phyloP scores from a whole-genome alignment of 2,113 vertebrate genomes.

The Rhinolophus sinicus region DNA sequence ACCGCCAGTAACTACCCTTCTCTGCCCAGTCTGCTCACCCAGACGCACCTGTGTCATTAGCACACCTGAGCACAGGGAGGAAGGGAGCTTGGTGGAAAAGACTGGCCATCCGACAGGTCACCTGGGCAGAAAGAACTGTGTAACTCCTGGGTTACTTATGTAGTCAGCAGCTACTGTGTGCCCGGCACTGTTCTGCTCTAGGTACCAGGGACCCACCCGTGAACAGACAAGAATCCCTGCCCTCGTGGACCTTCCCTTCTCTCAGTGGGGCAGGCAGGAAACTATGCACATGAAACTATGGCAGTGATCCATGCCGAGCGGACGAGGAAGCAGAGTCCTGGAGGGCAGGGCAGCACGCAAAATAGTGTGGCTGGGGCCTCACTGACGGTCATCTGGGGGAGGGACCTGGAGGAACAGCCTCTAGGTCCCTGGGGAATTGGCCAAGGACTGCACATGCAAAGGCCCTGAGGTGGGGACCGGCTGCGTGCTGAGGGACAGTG shows the following conservation, averaged over 20 bases:
- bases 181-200: neutral
- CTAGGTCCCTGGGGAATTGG: neutral
- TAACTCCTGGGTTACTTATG: too few species aligned
- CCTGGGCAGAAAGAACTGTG: too few species aligned
- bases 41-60: neutral
- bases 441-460: too few species aligned
- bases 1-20: neutral
- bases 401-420: too few species aligned
- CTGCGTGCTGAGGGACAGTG: neutral
- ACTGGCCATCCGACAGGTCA: too few species aligned
- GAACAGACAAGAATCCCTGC: neutral
- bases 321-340: too few species aligned
- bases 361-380: neutral
- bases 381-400: too few species aligned
- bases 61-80: neutral
- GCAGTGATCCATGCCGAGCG: too few species aligned
- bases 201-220: neutral
- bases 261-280: neutral
- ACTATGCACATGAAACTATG: fast-evolving
- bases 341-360: neutral
- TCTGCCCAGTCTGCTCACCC: neutral
- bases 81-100: too few species aligned
- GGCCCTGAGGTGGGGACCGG: too few species aligned
- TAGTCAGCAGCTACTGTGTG: neutral
- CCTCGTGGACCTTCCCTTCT: neutral